These are phyloP conservation scores for Gopherus evgoodei DNA, from an alignment of 2,113 vertebrate species.

Conservation along the genomic window DNA sequence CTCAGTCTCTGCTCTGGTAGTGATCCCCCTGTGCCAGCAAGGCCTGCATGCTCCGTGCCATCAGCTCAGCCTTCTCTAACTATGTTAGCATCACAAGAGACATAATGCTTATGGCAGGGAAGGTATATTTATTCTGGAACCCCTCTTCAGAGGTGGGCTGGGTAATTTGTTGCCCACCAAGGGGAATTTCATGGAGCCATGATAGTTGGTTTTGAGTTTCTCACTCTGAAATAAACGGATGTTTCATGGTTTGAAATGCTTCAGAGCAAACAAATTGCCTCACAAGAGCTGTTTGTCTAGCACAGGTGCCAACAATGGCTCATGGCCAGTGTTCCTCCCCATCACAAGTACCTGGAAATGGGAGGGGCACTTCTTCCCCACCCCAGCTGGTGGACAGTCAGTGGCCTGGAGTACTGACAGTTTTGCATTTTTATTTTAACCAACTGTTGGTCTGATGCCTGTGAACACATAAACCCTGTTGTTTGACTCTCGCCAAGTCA, in stretches of 20 bases:
- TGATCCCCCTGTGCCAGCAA: too few species aligned
- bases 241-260: background rate
- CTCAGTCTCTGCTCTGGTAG: too few species aligned
- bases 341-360: background rate
- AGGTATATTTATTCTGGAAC: background rate
- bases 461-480: background rate
- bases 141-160: background rate
- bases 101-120: background rate
- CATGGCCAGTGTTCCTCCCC: background rate
- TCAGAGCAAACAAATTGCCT: background rate
- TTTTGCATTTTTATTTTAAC: background rate
- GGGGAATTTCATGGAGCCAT: background rate
- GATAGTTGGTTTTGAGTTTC: background rate
- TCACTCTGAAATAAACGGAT: background rate
- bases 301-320: background rate
- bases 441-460: fast-evolving
- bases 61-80: background rate
- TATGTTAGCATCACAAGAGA: background rate
- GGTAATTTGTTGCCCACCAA: background rate
- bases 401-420: background rate
- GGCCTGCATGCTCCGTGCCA: background rate
- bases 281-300: background rate
- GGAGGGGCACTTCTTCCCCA: background rate
- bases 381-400: background rate
- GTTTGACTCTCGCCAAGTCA: background rate